These are phyloP conservation scores for Prinia subflava DNA, from an alignment of 2,113 vertebrate genomes.

Conservation along the genomic window DNA sequence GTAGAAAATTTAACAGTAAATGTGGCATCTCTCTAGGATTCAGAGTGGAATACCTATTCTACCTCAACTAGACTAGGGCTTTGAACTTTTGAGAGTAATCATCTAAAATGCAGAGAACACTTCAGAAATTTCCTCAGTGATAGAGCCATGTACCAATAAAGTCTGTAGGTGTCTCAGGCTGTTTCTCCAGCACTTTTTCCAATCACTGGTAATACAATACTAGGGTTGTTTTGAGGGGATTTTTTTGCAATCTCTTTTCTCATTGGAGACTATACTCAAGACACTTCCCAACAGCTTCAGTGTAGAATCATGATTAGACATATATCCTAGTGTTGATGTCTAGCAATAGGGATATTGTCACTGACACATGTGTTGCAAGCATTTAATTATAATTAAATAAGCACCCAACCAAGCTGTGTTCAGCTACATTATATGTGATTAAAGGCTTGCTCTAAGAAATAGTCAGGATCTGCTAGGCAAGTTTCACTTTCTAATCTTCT, in stretches of 20 bases:
- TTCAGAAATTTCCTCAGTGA: not conserved
- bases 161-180: not conserved
- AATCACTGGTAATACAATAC: not conserved
- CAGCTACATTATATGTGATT: constrained; percentile 53
- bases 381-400: constrained; percentile 63
- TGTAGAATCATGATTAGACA: not conserved
- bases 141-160: not conserved
- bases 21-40: not conserved
- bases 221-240: not conserved
- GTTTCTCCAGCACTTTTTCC: not conserved
- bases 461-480: constrained; percentile 42
- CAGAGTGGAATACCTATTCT: not conserved
- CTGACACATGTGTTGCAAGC: not conserved
- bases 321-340: not conserved
- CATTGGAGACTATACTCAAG: not conserved
- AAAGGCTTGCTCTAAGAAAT: constrained; percentile 51
- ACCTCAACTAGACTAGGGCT: not conserved
- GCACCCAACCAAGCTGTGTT: not conserved
- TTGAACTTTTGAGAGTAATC: not conserved
- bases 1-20: not conserved
- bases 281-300: not conserved
- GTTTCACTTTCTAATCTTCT: constrained; percentile 57
- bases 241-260: not conserved
- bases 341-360: not conserved
- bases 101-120: not conserved